These are phyloP conservation scores for Megamerina dolium DNA, from an alignment of 2,888 invertebrate genomes.

Conservation along the genomic window DNA sequence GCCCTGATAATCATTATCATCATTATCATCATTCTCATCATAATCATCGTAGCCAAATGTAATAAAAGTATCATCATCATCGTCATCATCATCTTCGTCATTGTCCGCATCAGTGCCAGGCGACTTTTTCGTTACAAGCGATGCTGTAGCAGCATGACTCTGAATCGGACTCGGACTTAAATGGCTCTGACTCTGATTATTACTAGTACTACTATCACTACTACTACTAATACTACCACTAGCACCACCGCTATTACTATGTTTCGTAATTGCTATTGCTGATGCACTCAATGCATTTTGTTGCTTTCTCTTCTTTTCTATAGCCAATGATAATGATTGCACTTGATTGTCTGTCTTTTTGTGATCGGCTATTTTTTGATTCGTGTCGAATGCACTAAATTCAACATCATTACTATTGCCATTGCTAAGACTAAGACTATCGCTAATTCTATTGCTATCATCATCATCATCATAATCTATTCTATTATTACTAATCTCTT, in stretches of 20 bases:
- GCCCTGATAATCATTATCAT: slow-evolving; percentile 50
- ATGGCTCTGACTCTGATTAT: too few relatives aligned
- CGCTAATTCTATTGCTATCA: slow-evolving; percentile 35
- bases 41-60: slow-evolving; percentile 22
- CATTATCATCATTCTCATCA: slow-evolving; percentile 26
- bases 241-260: slow-evolving; percentile 9
- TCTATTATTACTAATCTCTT: slow-evolving; percentile 38
- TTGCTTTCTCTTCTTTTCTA: slow-evolving; percentile 20
- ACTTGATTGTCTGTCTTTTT: slow-evolving; percentile 22
- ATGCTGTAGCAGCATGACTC: background rate
- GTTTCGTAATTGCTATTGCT: slow-evolving; percentile 12
- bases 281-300: slow-evolving; percentile 12
- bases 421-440: slow-evolving; percentile 23
- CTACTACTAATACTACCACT: slow-evolving; percentile 15
- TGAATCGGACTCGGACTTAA: slow-evolving; percentile 12
- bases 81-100: background rate
- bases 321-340: slow-evolving; percentile 16
- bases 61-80: slow-evolving; percentile 17
- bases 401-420: slow-evolving; percentile 31
- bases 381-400: background rate
- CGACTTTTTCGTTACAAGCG: background rate
- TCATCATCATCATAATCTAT: slow-evolving; percentile 42
- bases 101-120: slow-evolving; percentile 3
- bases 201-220: slow-evolving; percentile 21
- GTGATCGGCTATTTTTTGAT: slow-evolving; percentile 8